Evolutionary conservation across 2,797 vertebrate genomes (phyloP).

Genomic region (Alcedo atthis): DNA sequence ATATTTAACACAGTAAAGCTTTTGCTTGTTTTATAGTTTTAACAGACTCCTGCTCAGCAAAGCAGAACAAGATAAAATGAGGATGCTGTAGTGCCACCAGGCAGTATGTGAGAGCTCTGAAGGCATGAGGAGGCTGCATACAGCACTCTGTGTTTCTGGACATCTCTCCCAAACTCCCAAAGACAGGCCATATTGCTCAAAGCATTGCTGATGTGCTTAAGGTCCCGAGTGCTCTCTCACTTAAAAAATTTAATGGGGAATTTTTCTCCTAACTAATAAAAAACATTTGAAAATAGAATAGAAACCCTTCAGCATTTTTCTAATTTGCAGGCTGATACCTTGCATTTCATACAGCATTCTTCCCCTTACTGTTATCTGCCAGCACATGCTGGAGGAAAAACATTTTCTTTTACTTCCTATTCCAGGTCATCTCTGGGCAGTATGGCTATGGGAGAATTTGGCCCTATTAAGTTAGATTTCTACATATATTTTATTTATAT

Average conservation of each 20-base stretch:
- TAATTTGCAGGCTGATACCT: not conserved
- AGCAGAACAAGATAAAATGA: not conserved
- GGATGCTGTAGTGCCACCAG: not conserved
- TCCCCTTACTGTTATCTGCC: not conserved
- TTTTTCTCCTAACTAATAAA: not conserved
- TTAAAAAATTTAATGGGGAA: not conserved
- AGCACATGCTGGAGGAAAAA: not conserved
- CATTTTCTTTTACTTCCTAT: not conserved
- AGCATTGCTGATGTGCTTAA: accelerated
- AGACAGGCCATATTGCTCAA: not conserved
- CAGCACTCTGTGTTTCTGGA: not conserved
- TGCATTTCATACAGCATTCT: not conserved
- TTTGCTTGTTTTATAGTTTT: not conserved
- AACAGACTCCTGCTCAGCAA: not conserved
- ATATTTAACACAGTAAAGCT: not conserved
- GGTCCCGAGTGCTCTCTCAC: not conserved
- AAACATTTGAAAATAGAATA: not conserved
- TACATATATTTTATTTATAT: not conserved
- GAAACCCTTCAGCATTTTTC: not conserved
- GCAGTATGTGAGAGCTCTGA: not conserved
- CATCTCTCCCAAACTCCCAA: not conserved
- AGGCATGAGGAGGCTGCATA: not conserved
- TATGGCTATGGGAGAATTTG: not conserved
- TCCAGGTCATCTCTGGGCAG: not conserved
- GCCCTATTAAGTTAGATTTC: not conserved